Base-by-base conservation (phyloP, 2,113 vertebrate genomes). In the Dendrocopos noguchii region DNA sequence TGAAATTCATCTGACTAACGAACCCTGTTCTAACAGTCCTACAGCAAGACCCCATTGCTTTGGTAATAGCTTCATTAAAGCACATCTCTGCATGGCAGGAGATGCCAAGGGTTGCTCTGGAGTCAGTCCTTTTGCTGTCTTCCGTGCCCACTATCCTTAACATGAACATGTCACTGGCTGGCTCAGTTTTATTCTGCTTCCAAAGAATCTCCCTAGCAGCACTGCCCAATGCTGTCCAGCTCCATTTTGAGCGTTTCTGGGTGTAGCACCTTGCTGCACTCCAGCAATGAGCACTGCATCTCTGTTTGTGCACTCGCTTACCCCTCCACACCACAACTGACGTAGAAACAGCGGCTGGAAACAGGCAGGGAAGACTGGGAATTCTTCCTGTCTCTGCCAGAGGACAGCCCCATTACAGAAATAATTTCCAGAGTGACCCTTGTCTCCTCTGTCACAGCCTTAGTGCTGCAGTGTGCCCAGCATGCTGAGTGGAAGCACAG, bases 91-190 rank as follows among this genome's bases (percentile, higher is more conserved):
- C 34, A 25, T 27, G 52, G 64, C 63, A 60, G 25, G 29, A 16
- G 36, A 42, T 87, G 56, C 61, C 50, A 59, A 36, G 46, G 20
- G 20, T 53, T 82, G 61, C 44, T 80, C 59, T 80, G 53, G 63
- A 66, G 57, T 50, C 0, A 0, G 17, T 56, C 36, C 39, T 61
- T 12, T 60, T 56, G 22, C 19, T 72, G 39, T 57, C 39, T 80
- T 67, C 53, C 33, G 27, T 63, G 59, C 31, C 57, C 27, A 24
- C 22, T 46, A 33, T 27, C 44, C 46, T 80, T 50, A 71, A 25
- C 5, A 2, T 7, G 9, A 60, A n/a, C 1, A 0, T 16, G 25
- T 61, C 27, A 17, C 27, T 63, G 31, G 10, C 46, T 80, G 44
- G 11, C 27, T 80, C 19, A 12, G 25, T 15, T 12, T 61, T 71